Conservation (phyloP, 2,888 invertebrate species). For the Gerris lacustris region DNA sequence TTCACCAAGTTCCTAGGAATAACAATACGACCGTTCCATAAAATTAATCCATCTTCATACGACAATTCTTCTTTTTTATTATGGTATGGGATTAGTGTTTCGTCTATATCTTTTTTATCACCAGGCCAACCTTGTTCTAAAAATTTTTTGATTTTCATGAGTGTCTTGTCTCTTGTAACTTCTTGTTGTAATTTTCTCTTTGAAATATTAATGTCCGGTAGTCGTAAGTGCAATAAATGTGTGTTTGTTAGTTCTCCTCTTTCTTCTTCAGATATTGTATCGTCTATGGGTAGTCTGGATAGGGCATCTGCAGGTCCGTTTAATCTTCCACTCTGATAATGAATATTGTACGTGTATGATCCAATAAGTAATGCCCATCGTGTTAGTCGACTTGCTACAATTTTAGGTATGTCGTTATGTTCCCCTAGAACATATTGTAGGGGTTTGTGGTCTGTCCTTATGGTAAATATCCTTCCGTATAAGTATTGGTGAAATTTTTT, state of each 20-base stretch:
- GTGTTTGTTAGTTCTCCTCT: not conserved
- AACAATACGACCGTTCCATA: slow-evolving; percentile 17
- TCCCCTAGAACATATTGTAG: slow-evolving; percentile 14
- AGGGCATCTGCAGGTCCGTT: slow-evolving; percentile 17
- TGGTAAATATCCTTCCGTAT: slow-evolving; percentile 15
- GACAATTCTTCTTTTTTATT: slow-evolving; percentile 12
- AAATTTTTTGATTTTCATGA: slow-evolving; percentile 13
- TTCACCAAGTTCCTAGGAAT: slow-evolving; percentile 13
- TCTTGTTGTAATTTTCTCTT: slow-evolving; percentile 12
- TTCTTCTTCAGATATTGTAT: not conserved
- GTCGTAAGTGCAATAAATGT: slow-evolving; percentile 7
- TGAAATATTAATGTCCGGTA: too few relatives aligned
- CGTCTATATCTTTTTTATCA: not conserved
- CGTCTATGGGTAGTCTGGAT: slow-evolving; percentile 20
- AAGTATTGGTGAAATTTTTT: too few relatives aligned
- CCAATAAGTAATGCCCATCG: slow-evolving; percentile 20
- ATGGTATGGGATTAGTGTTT: slow-evolving; percentile 8
- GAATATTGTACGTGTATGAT: slow-evolving; percentile 19
- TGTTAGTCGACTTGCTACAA: slow-evolving; percentile 23
- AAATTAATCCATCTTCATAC: slow-evolving; percentile 8
- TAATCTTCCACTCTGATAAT: slow-evolving; percentile 16
- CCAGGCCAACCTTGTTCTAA: slow-evolving; percentile 18
- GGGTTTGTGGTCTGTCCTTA: slow-evolving; percentile 21
- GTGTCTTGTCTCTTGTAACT: slow-evolving; percentile 13
- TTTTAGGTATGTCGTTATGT: slow-evolving; percentile 21